Conservation (phyloP, 2,797 vertebrate genomes). For the Eupleurogrammus muticus region DNA sequence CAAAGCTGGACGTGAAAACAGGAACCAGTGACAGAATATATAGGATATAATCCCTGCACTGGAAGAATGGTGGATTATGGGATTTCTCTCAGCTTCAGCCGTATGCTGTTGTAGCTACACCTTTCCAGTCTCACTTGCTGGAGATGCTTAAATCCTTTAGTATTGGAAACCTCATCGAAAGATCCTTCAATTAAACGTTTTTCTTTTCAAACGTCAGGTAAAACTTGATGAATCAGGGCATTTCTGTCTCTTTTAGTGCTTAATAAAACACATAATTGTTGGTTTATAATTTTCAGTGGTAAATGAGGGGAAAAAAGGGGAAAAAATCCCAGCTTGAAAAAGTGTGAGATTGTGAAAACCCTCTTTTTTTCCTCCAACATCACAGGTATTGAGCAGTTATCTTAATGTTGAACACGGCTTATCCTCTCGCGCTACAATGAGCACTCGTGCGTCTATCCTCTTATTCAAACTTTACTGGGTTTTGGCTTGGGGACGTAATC, state of each 20-base stretch:
- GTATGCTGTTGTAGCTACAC: constrained; percentile 62
- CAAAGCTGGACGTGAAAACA: constrained; percentile 38
- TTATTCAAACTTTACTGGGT: constrained; percentile 76
- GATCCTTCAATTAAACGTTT: constrained; percentile 25
- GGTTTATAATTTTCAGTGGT: constrained; percentile 38
- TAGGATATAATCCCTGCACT: constrained; percentile 61
- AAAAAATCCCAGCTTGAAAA: constrained; percentile 36
- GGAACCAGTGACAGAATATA: constrained; percentile 47
- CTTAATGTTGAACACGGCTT: constrained; percentile 68
- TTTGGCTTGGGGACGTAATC: constrained; percentile 81
- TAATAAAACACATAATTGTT: constrained; percentile 18
- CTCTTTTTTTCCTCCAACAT: constrained; percentile 45
- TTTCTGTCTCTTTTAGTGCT: not conserved
- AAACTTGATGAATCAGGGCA: constrained; percentile 5
- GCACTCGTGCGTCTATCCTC: constrained; percentile 61
- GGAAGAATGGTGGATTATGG: constrained; percentile 64
- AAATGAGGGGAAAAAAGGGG: constrained; percentile 22
- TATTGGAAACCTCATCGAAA: constrained; percentile 44
- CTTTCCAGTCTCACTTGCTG: constrained; percentile 44
- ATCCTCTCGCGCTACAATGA: constrained; percentile 73
- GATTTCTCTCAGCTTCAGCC: constrained; percentile 55
- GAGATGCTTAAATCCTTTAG: constrained; percentile 43
- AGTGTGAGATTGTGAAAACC: constrained; percentile 46
- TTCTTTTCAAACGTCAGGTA: constrained; percentile 38
- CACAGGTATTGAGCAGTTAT: constrained; percentile 72